These are phyloP conservation scores for Plutomurus gul DNA, from an alignment of 1,140 invertebrate species.

Conservation along the genomic window DNA sequence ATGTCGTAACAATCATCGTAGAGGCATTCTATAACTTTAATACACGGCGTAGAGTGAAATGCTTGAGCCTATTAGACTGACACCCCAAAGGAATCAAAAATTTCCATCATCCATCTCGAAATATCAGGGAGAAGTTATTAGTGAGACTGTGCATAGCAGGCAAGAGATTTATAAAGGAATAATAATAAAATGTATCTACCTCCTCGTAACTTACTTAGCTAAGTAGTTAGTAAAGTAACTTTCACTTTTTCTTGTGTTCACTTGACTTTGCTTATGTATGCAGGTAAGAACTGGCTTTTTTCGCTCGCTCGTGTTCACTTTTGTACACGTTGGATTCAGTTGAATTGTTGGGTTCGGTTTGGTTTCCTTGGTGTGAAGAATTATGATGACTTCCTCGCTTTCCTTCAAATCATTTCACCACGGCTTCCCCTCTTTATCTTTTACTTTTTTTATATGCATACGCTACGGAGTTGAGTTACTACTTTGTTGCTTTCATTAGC, in stretches of 20 bases:
- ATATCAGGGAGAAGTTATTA: not conserved
- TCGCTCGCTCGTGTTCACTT: not conserved
- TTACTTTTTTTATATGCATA: constrained; percentile 15
- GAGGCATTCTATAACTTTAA: not conserved
- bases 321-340: not conserved
- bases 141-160: not conserved
- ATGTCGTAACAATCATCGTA: not conserved
- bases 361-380: constrained; percentile 16
- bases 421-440: constrained; percentile 23
- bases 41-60: not conserved
- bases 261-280: no score
- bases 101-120: constrained; percentile 8
- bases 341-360: not conserved
- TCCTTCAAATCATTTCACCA: constrained; percentile 27
- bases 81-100: constrained; percentile 41
- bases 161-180: not conserved
- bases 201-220: not conserved
- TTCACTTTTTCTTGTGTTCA: not conserved
- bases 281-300: not conserved
- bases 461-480: constrained; percentile 3
- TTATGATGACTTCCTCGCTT: constrained; percentile 20
- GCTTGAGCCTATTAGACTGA: not conserved
- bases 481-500: constrained; percentile 29
- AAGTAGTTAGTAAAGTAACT: constrained; percentile 8
- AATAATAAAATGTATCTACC: not conserved